phyloP scores from a whole-genome alignment of 2,888 invertebrate genomes.

The Polymixis flavicincta region DNA sequence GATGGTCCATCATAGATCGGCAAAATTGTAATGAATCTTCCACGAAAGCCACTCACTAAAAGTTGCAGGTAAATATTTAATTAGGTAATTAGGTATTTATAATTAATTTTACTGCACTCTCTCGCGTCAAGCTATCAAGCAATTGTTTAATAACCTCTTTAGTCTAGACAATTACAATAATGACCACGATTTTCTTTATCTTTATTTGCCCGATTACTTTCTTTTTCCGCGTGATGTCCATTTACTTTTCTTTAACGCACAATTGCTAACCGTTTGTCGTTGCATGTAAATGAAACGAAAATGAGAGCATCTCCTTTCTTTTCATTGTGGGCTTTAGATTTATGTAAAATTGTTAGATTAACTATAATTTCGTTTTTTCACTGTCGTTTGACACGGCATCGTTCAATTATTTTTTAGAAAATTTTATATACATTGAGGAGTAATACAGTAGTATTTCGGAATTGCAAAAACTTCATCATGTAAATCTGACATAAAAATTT shows the following conservation, averaged over 20 bases:
- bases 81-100: neutral
- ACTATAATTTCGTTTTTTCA: neutral
- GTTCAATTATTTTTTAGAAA: neutral
- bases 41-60: neutral
- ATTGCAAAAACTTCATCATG: neutral
- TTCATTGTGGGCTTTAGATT: neutral
- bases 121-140: neutral
- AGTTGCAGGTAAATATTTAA: neutral
- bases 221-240: slow-evolving; percentile 59
- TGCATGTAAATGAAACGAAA: slow-evolving; percentile 17
- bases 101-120: slow-evolving; percentile 14
- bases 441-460: neutral
- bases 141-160: slow-evolving; percentile 32
- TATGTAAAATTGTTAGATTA: neutral
- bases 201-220: slow-evolving; percentile 52
- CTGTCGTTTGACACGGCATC: neutral
- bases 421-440: too few species aligned
- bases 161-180: slow-evolving; percentile 23
- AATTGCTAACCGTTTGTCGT: slow-evolving; percentile 22
- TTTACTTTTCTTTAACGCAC: slow-evolving; percentile 33
- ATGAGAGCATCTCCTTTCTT: slow-evolving; percentile 11
- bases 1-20: neutral
- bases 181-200: slow-evolving; percentile 43
- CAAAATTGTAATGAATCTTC: neutral
- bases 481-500: neutral